phyloP scores from a whole-genome alignment of 92 coral and sea anemone species.

The Heteractis magnifica region DNA sequence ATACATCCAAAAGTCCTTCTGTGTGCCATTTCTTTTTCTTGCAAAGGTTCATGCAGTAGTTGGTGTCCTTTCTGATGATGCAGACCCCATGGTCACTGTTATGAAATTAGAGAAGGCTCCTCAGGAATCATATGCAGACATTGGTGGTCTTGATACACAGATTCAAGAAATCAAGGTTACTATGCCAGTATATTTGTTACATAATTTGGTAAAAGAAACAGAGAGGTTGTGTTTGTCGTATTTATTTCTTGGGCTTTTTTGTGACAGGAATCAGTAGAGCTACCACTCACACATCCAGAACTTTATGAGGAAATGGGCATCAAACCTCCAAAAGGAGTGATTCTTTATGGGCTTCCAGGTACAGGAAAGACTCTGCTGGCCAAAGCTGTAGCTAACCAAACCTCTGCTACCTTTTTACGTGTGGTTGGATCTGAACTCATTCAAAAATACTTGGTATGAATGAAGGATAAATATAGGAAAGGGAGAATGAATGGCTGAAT shows the following conservation, averaged over 20 bases:
- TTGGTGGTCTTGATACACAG: slow-evolving; percentile 95
- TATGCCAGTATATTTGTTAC: not conserved
- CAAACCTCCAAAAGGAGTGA: slow-evolving; percentile 97
- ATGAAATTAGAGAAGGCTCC: slow-evolving; percentile 99
- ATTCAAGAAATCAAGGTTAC: slow-evolving; percentile 96
- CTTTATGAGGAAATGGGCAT: slow-evolving; percentile 98
- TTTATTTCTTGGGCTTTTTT: not conserved
- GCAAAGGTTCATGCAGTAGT: slow-evolving; percentile 96
- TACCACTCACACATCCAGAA: slow-evolving; percentile 96
- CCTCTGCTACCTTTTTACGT: slow-evolving; percentile 94
- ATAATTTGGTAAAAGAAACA: not conserved
- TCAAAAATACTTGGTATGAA: slow-evolving; percentile 98
- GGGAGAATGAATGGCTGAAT: not conserved
- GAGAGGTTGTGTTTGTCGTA: not conserved
- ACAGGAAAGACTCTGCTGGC: slow-evolving; percentile 97
- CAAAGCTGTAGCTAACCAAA: slow-evolving; percentile 98
- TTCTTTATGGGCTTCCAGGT: slow-evolving; percentile 91
- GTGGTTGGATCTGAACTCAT: slow-evolving; percentile 99
- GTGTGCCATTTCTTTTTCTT: not conserved
- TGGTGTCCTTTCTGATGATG: slow-evolving; percentile 93
- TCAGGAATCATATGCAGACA: slow-evolving; percentile 99
- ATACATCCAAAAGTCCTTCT: not conserved
- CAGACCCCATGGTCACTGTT: slow-evolving; percentile 99
- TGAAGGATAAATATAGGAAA: not conserved
- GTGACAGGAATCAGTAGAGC: slow-evolving; percentile 89